These are phyloP conservation scores for Mythimna impura DNA, from an alignment of 2,888 invertebrate species.

Conservation along the genomic window DNA sequence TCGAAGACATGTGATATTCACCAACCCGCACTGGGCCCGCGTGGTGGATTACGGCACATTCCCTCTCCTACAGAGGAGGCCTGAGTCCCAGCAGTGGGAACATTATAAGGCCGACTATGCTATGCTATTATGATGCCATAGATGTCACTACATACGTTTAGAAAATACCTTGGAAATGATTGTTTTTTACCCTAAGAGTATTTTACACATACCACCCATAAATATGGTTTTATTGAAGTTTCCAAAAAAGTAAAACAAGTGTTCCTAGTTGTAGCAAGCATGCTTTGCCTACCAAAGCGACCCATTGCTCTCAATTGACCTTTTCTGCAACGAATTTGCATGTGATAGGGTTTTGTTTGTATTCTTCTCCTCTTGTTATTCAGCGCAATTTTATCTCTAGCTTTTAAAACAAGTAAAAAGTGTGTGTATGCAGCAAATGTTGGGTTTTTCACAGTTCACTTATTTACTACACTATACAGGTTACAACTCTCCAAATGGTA, in stretches of 20 bases:
- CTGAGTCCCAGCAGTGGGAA: no score
- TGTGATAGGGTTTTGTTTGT: conserved; percentile 37
- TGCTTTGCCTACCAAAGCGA: conserved; percentile 40
- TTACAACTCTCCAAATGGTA: background rate
- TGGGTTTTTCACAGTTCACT: background rate
- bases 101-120: no score
- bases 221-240: conserved; percentile 18
- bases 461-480: background rate
- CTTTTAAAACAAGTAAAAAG: conserved; percentile 2
- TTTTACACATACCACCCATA: background rate
- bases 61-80: no score
- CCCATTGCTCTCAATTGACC: conserved; percentile 42
- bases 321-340: conserved; percentile 49
- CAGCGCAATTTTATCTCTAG: conserved; percentile 17
- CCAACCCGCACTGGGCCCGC: no score
- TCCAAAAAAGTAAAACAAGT: conserved; percentile 22
- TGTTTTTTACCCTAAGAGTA: background rate
- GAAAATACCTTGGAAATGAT: no score
- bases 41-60: no score
- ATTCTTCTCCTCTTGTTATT: conserved; percentile 19
- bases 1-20: no score
- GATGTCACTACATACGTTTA: no score
- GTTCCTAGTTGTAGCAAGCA: conserved; percentile 8
- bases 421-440: background rate
- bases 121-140: no score